Conservation (phyloP, 2,797 vertebrate species). For the Bovichtus diacanthus region DNA sequence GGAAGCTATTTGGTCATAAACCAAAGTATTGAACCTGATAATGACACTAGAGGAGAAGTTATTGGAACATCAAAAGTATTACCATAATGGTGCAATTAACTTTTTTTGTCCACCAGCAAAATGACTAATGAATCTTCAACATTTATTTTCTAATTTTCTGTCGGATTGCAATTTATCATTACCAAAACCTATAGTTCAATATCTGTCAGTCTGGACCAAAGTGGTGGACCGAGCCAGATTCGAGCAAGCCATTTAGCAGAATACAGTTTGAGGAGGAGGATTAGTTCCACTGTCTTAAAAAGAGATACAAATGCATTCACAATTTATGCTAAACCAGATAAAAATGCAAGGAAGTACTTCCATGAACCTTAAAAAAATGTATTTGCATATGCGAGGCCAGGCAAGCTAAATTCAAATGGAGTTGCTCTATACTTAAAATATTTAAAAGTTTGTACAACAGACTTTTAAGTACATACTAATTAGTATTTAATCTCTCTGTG, state of each 20-base stretch:
- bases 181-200: no score
- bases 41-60: no score
- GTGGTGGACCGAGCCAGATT: not conserved
- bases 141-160: no score
- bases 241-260: not conserved
- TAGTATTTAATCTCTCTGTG: constrained; percentile 8
- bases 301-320: constrained; percentile 46
- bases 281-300: constrained; percentile 19
- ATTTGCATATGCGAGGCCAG: constrained; percentile 1
- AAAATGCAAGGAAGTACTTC: constrained; percentile 9
- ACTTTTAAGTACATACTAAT: constrained; percentile 9
- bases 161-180: no score
- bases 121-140: no score
- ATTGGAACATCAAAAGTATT: no score
- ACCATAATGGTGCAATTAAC: no score
- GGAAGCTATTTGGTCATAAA: no score
- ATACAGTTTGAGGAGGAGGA: constrained; percentile 8
- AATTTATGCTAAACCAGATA: constrained; percentile 35
- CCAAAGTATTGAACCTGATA: no score
- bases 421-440: constrained; percentile 9
- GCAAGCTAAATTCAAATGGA: not conserved
- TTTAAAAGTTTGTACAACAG: constrained; percentile 3
- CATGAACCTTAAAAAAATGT: not conserved
- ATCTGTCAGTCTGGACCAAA: not conserved
- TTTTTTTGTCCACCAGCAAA: no score